phyloP scores from a whole-genome alignment of 2,888 invertebrate species.

The Mylabris sibirica region DNA sequence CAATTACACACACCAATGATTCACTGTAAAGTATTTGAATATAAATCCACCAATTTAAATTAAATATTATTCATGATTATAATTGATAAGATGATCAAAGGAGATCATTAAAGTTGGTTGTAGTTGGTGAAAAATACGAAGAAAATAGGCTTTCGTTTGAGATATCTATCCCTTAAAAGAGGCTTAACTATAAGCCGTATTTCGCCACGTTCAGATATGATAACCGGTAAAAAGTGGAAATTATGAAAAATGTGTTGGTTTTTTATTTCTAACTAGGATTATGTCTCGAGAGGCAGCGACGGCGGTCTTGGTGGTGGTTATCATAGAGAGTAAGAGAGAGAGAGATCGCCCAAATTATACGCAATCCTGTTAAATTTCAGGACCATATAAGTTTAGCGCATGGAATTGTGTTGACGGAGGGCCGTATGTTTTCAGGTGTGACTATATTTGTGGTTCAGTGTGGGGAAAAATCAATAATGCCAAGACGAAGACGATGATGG shows the following conservation, averaged over 20 bases:
- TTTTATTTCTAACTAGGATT: conserved; percentile 42
- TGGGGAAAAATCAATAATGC: conserved; percentile 53
- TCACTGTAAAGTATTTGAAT: conserved; percentile 4
- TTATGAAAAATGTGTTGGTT: conserved; percentile 54
- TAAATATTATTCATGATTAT: neutral
- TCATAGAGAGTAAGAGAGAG: conserved; percentile 27
- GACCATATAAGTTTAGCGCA: conserved; percentile 33
- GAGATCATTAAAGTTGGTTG: neutral
- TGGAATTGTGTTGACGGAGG: conserved; percentile 32
- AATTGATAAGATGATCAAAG: neutral
- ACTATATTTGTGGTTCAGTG: conserved; percentile 54
- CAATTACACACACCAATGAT: conserved; percentile 31
- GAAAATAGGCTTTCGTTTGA: conserved; percentile 43
- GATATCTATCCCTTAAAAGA: conserved; percentile 39
- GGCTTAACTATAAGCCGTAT: conserved; percentile 43
- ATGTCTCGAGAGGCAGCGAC: conserved; percentile 41
- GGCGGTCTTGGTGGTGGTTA: too few relatives aligned
- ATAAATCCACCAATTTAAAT: neutral
- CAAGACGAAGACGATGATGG: conserved; percentile 46
- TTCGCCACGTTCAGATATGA: conserved; percentile 38
- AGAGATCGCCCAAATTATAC: conserved; percentile 47
- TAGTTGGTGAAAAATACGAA: conserved; percentile 38
- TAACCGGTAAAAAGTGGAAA: conserved; percentile 45
- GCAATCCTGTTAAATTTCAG: conserved; percentile 36
- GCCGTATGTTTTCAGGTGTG: conserved; percentile 50